A percentile compares a stretch with the other conserved stretches of the same genome.
These are phyloP conservation scores for Pheosia gnoma DNA, from an alignment of 2,888 invertebrate genomes.

Conservation along the genomic window DNA sequence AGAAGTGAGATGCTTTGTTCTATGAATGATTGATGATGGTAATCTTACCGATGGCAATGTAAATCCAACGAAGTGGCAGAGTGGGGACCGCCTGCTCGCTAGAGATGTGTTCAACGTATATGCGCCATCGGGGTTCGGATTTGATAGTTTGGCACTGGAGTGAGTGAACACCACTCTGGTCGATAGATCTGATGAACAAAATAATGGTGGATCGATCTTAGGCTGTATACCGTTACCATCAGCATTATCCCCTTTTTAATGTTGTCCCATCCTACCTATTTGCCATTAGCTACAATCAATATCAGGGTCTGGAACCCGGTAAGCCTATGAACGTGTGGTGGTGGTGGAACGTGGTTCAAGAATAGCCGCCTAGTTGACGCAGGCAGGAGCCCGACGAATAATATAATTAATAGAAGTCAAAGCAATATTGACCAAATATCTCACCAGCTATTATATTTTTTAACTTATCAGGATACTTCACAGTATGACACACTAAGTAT, in stretches of 20 bases:
- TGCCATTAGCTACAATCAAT: no score
- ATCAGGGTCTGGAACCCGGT: no score
- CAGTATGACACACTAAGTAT: conserved; percentile 45
- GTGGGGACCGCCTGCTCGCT: not conserved
- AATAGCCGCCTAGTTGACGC: no score
- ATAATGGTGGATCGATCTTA: not conserved
- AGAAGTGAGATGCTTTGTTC: no score
- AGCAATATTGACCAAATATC: conserved; percentile 11
- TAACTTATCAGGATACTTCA: conserved; percentile 42
- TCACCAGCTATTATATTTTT: conserved; percentile 40
- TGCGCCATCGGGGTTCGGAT: conserved; percentile 8
- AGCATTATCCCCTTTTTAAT: no score
- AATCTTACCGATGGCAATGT: conserved; percentile 33
- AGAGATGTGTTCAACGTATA: conserved; percentile 12
- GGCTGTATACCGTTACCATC: no score
- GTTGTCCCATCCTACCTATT: no score
- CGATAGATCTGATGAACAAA: conserved; percentile 40
- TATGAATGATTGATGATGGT: not conserved
- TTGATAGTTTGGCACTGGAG: conserved; percentile 29
- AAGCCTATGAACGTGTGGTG: no score
- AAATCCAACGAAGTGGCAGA: conserved; percentile 21
- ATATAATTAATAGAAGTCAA: not conserved
- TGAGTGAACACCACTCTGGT: conserved; percentile 42
- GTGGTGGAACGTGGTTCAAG: no score
- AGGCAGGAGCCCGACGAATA: no score